Evolutionary conservation across 2,797 vertebrate genomes (phyloP).

Genomic region (Ctenosaura bakeri): DNA sequence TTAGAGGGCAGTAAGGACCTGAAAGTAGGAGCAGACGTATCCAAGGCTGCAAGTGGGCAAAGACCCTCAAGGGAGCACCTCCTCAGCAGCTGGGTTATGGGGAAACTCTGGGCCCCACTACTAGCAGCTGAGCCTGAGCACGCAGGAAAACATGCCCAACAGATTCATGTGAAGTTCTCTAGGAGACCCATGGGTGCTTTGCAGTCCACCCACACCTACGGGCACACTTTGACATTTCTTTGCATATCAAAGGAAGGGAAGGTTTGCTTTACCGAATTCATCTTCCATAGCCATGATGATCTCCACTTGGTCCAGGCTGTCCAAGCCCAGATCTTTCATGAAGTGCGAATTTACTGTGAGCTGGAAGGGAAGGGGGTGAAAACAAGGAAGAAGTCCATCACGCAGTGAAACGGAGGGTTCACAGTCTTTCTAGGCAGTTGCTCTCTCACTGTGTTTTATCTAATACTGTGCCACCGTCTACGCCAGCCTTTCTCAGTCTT

Average conservation of each 20-base stretch:
- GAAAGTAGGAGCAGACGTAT: no score
- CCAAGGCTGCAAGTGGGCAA: no score
- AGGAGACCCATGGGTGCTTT: fast-evolving
- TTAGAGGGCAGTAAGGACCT: no score
- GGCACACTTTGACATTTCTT: background rate
- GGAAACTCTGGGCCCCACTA: no score
- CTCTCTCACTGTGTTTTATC: background rate
- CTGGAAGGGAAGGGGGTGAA: conserved; percentile 72
- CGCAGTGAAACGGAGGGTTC: fast-evolving
- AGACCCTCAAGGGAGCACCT: no score
- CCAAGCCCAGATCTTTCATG: conserved; percentile 96
- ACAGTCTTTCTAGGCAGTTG: fast-evolving
- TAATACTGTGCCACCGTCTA: background rate
- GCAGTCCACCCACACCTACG: background rate
- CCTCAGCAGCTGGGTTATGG: no score
- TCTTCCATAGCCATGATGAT: conserved; percentile 99
- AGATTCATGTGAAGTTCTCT: fast-evolving
- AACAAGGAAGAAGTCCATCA: background rate
- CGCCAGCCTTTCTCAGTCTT: no score
- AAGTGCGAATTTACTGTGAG: conserved; percentile 90
- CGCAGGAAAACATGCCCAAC: fast-evolving
- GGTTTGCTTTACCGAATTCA: conserved; percentile 89
- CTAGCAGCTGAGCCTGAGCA: no score
- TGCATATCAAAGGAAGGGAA: background rate
- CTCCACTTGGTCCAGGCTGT: conserved; percentile 99